Percentiles rank a stretch among this genome's conserved stretches.
phyloP scores from a whole-genome alignment of 2,113 vertebrate genomes.

The Connochaetes taurinus region DNA sequence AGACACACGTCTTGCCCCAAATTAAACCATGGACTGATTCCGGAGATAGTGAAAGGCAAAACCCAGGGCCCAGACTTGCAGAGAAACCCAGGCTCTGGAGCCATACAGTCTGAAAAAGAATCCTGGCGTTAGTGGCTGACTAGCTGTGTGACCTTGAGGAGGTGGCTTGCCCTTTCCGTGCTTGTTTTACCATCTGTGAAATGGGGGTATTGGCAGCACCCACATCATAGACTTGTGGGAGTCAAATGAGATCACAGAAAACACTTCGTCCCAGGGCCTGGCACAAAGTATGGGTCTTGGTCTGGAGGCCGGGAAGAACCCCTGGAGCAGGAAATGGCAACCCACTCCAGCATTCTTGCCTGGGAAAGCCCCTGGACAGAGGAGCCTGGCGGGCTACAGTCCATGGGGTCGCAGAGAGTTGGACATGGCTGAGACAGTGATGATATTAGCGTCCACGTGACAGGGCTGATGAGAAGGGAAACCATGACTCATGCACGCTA shows the following conservation, averaged over 20 bases:
- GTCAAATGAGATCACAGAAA: neutral
- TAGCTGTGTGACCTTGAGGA: neutral
- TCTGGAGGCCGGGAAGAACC: neutral
- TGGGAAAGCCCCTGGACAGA: neutral
- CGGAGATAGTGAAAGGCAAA: neutral
- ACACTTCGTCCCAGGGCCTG: neutral
- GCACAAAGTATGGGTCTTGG: neutral
- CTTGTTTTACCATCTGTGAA: neutral
- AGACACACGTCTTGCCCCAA: neutral
- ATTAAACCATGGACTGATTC: neutral
- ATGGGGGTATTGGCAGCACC: neutral
- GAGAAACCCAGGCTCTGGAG: neutral
- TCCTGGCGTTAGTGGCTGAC: too few species aligned
- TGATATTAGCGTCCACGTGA: accelerated
- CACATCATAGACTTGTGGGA: neutral
- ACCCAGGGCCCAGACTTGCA: neutral
- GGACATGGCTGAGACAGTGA: neutral
- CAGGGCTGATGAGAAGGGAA: neutral
- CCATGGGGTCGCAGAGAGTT: neutral
- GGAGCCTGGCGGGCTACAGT: neutral
- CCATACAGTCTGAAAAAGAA: neutral
- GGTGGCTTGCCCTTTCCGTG: neutral
- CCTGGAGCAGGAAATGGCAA: neutral
- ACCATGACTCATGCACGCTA: neutral
- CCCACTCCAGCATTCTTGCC: neutral